Percentiles rank a stretch among this genome's conserved stretches.
phyloP scores from a whole-genome alignment of 2,797 vertebrate genomes.

The Parambassis ranga region DNA sequence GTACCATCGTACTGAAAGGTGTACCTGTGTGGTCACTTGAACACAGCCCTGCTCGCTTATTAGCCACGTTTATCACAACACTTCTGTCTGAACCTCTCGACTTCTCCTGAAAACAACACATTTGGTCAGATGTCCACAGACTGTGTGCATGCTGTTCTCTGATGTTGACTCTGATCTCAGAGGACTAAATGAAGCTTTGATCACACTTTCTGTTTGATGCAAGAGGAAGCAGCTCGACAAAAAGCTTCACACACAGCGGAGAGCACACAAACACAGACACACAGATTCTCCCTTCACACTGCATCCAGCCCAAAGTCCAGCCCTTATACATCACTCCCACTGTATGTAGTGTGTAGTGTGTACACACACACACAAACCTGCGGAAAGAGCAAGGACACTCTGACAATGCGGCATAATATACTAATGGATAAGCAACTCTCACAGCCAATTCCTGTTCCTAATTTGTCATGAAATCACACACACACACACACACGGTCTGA shows the following conservation, averaged over 20 bases:
- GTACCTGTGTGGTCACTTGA: too few species aligned
- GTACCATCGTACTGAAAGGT: too few species aligned
- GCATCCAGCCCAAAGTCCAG: constrained; percentile 48
- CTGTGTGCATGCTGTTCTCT: too few species aligned
- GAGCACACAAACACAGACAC: constrained; percentile 33
- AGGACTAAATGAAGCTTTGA: background rate
- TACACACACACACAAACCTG: background rate
- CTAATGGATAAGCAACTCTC: constrained; percentile 53
- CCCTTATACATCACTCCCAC: constrained; percentile 15
- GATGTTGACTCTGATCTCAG: background rate
- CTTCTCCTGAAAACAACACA: too few species aligned
- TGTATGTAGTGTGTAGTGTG: constrained; percentile 34
- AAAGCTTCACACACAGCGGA: constrained; percentile 18
- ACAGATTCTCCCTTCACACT: constrained; percentile 33
- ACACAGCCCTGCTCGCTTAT: too few species aligned
- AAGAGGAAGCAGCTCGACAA: constrained; percentile 11
- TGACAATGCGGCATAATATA: constrained; percentile 42
- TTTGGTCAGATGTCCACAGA: too few species aligned
- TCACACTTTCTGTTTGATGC: constrained; percentile 2
- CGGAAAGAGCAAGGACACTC: constrained; percentile 41
- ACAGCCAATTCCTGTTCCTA: constrained; percentile 40
- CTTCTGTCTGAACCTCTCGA: too few species aligned
- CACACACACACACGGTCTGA: constrained; percentile 2
- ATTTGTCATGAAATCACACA: constrained; percentile 45
- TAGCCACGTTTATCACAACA: too few species aligned